Conservation (phyloP, 1,140 invertebrate genomes). For the Luehdorfia chinensis region DNA sequence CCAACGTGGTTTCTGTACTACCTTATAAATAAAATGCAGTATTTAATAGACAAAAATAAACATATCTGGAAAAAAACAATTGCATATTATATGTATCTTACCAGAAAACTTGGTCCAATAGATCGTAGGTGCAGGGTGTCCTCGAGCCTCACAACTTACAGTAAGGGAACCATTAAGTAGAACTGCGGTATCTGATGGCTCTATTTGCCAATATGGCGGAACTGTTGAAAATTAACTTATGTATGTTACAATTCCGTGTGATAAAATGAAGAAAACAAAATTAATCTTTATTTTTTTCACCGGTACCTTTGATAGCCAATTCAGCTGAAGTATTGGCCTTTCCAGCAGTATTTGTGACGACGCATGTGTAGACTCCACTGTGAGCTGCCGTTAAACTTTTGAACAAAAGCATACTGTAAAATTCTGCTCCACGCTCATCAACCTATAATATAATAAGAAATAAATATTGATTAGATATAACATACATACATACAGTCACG, state of each 20-base stretch:
- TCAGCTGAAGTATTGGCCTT: conserved; percentile 89
- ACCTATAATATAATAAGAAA: conserved; percentile 73
- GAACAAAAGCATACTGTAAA: conserved; percentile 87
- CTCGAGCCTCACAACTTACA: conserved; percentile 87
- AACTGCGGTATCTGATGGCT: conserved; percentile 86
- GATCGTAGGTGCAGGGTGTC: conserved; percentile 86
- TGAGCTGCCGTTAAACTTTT: conserved; percentile 86
- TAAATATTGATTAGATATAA: too few species aligned
- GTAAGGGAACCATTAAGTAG: conserved; percentile 85
- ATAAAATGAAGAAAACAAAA: too few species aligned
- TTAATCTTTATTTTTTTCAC: too few species aligned
- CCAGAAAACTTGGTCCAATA: conserved; percentile 82
- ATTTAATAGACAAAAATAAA: conserved; percentile 7
- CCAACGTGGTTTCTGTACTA: conserved; percentile 59
- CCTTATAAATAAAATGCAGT: conserved; percentile 37
- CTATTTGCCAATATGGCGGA: conserved; percentile 89
- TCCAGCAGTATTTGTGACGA: conserved; percentile 90
- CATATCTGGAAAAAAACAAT: too few species aligned
- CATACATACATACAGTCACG: too few species aligned
- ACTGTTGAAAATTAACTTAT: conserved; percentile 78
- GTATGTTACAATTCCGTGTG: too few species aligned
- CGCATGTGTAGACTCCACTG: conserved; percentile 92
- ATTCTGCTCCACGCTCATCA: conserved; percentile 85
- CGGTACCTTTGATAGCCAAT: conserved; percentile 88
- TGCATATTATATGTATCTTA: conserved; percentile 25